phyloP scores from a whole-genome alignment of 2,113 vertebrate genomes.

The Alligator mississippiensis region DNA sequence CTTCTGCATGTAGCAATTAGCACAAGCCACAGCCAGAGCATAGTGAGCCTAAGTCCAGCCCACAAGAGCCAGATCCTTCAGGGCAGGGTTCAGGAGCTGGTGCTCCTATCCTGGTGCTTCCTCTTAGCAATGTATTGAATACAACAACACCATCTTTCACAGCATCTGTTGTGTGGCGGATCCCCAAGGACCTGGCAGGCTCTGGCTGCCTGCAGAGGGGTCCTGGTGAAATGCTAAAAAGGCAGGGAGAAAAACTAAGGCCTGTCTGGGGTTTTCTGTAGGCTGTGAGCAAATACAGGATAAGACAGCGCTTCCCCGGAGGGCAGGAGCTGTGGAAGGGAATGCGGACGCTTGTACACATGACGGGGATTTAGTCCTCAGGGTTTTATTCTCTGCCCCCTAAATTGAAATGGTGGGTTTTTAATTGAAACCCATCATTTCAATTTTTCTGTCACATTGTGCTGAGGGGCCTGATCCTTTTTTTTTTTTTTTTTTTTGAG shows the following conservation, averaged over 20 bases:
- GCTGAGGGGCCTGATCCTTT: no score
- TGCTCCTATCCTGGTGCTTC: background rate
- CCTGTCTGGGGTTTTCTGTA: background rate
- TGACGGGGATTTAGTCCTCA: no score
- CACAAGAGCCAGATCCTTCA: background rate
- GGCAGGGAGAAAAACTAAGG: background rate
- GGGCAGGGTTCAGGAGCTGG: background rate
- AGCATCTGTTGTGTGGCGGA: accelerated
- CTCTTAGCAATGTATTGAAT: background rate
- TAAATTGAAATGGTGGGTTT: no score
- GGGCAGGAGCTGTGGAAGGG: background rate
- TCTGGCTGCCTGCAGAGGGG: background rate
- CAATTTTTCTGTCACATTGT: no score
- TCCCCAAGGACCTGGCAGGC: background rate
- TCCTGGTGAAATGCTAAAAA: background rate
- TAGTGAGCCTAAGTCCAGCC: background rate
- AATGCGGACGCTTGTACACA: background rate
- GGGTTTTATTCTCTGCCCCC: no score
- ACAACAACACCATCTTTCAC: accelerated
- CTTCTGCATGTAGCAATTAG: background rate
- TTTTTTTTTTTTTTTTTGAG: no score
- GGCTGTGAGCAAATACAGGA: background rate
- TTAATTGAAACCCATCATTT: no score
- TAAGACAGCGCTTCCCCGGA: background rate
- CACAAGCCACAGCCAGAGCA: background rate